Conservation (phyloP, 2,888 invertebrate genomes). For the Dolomedes plantarius region DNA sequence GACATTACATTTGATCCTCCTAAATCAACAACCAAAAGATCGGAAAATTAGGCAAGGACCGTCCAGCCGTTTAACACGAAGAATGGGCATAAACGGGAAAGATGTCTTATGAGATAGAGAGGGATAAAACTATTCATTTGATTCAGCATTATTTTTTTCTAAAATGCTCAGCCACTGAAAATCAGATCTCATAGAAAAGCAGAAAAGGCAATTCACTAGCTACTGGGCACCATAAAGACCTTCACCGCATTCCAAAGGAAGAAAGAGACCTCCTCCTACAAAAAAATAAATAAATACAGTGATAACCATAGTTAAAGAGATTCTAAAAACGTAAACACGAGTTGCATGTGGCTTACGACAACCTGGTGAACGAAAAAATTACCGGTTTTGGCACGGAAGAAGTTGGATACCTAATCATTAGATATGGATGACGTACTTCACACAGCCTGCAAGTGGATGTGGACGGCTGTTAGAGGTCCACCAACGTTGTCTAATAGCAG, state of each 20-base stretch:
- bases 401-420: slow-evolving; percentile 47
- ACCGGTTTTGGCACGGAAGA: neutral
- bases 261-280: neutral
- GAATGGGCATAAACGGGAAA: no score
- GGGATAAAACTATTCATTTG: no score
- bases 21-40: no score
- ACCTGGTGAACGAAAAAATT: slow-evolving; percentile 56
- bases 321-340: neutral
- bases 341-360: neutral
- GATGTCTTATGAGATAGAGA: no score
- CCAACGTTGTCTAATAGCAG: slow-evolving; percentile 30
- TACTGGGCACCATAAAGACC: slow-evolving; percentile 6
- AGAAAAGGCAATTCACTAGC: no score
- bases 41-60: no score
- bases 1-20: no score
- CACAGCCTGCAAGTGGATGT: slow-evolving; percentile 11
- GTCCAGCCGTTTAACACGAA: no score
- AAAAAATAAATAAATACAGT: neutral
- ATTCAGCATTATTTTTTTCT: no score
- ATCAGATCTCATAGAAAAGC: no score
- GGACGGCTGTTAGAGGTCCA: slow-evolving; percentile 1
- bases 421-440: slow-evolving; percentile 8
- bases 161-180: no score
- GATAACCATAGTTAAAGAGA: neutral
- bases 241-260: neutral